phyloP scores from a whole-genome alignment of 2,113 vertebrate genomes.

The Rhinoderma darwinii region DNA sequence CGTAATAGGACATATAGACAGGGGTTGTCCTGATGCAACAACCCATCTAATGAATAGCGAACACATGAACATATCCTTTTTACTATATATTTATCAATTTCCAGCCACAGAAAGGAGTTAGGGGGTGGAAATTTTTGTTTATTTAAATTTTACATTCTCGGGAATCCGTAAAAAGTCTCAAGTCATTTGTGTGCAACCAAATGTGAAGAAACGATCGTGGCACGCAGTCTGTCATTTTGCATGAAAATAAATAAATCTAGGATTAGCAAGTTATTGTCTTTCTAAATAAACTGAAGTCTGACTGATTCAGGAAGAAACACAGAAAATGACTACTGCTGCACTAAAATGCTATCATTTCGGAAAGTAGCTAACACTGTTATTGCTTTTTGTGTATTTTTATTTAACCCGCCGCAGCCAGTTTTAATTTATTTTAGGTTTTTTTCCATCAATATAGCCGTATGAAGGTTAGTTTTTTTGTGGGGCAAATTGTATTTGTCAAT shows the following conservation, averaged over 20 bases:
- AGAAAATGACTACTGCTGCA: not conserved
- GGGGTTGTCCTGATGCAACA: no score
- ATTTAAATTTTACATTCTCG: not conserved
- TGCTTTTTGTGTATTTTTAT: not conserved
- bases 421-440: no score
- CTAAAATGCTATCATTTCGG: not conserved
- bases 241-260: not conserved
- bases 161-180: constrained; percentile 10
- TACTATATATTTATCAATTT: no score
- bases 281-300: not conserved
- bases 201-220: not conserved
- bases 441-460: no score
- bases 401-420: no score
- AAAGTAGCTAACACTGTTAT: not conserved
- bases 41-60: no score
- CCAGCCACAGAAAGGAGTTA: no score
- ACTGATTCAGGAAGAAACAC: not conserved
- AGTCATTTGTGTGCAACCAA: constrained; percentile 18
- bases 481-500: no score
- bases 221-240: not conserved
- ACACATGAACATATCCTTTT: no score
- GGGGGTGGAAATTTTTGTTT: not conserved
- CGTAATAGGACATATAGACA: no score
- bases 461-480: no score
- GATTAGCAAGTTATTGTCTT: not conserved